Conservation (phyloP, 2,797 vertebrate genomes). For the Lemur catta region DNA sequence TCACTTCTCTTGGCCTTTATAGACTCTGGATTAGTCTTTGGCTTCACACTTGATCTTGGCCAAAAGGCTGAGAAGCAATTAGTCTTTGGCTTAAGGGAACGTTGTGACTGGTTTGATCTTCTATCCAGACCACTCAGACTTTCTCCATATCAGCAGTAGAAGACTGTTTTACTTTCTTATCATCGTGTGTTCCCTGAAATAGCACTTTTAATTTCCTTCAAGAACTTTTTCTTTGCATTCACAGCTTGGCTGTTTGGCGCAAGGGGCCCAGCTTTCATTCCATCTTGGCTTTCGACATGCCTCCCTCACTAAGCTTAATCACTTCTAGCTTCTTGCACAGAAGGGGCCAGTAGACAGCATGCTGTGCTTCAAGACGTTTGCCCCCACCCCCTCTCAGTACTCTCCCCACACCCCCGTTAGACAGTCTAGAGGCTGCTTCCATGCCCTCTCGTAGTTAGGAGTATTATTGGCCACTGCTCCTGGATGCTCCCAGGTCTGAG, state of each 20-base stretch:
- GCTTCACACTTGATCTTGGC: neutral
- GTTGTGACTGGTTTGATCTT: neutral
- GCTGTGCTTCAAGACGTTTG: neutral
- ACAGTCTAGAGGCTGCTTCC: too few species aligned
- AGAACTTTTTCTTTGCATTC: neutral
- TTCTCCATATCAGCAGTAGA: neutral
- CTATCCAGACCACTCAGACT: neutral
- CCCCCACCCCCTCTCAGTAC: accelerated
- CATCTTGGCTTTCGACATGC: neutral
- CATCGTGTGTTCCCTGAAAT: neutral
- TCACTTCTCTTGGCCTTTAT: neutral
- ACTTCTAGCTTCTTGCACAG: neutral
- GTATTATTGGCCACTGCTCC: neutral
- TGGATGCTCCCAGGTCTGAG: neutral
- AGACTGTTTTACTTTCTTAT: neutral
- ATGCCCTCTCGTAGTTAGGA: accelerated
- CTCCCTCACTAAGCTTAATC: neutral
- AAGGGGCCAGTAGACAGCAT: neutral
- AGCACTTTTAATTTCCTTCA: neutral
- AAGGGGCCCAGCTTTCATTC: neutral
- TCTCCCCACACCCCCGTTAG: too few species aligned
- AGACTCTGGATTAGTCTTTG: neutral
- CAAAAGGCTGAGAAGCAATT: too few species aligned
- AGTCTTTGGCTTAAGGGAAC: neutral
- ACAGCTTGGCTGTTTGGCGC: neutral